A percentile compares a stretch with the other conserved stretches of the same genome.
Evolutionary conservation across 2,113 vertebrate species (phyloP).

Genomic region (Romanogobio albipinnatus): DNA sequence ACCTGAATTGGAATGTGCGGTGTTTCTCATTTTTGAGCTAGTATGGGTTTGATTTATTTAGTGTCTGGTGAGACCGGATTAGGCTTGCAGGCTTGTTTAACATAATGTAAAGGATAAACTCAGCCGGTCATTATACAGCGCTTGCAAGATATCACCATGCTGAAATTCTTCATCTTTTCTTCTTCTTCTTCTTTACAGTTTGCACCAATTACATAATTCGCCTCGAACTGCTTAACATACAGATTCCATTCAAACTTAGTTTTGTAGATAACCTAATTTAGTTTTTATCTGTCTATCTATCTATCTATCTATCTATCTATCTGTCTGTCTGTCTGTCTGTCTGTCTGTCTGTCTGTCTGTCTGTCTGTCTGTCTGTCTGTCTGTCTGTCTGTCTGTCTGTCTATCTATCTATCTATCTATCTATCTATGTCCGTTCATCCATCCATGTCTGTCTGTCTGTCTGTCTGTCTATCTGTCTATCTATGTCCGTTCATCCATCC

Average conservation of each 20-base stretch:
- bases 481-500: too few species aligned
- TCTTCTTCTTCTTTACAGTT: neutral
- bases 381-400: too few species aligned
- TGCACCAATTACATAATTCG: neutral
- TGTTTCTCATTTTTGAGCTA: neutral
- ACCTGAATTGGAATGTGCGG: neutral
- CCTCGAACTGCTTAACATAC: neutral
- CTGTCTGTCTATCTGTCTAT: too few species aligned
- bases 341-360: too few species aligned
- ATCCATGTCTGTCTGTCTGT: too few species aligned
- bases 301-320: too few species aligned
- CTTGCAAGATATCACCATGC: neutral
- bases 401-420: too few species aligned
- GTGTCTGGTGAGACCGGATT: neutral
- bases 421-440: too few species aligned
- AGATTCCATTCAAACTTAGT: neutral
- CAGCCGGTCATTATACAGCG: neutral
- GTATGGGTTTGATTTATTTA: neutral
- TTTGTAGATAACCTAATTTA: neutral
- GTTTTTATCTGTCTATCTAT: too few species aligned
- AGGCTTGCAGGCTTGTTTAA: neutral
- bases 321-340: too few species aligned
- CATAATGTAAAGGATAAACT: slow-evolving; percentile 18
- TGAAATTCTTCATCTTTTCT: neutral
- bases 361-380: too few species aligned